phyloP scores from a whole-genome alignment of 2,113 vertebrate genomes.

The Tragelaphus buxtoni region DNA sequence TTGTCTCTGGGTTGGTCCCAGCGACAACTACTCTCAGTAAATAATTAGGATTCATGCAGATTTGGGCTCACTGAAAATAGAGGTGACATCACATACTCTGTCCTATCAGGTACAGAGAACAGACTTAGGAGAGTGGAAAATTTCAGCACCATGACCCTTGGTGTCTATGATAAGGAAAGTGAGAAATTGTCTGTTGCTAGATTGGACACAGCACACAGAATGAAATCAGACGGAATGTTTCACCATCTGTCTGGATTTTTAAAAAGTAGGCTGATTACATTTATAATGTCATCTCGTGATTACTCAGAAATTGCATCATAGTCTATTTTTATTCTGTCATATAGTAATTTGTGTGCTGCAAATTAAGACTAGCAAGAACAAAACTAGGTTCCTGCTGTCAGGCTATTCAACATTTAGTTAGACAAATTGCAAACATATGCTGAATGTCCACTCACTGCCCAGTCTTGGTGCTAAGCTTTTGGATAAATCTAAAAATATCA shows the following conservation, averaged over 20 bases:
- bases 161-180: background rate
- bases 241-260: conserved; percentile 11
- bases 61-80: background rate
- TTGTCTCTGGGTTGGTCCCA: background rate
- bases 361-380: conserved; percentile 14
- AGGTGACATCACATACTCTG: background rate
- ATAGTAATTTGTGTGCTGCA: background rate
- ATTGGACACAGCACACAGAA: background rate
- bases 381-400: background rate
- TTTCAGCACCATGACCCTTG: background rate
- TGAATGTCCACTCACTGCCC: background rate
- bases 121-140: background rate
- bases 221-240: background rate
- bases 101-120: background rate
- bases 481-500: background rate
- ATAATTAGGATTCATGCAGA: background rate
- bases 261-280: background rate
- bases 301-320: conserved; percentile 21
- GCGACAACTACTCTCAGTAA: background rate
- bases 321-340: conserved; percentile 25
- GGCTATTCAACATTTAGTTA: background rate
- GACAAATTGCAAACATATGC: background rate
- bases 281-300: conserved; percentile 30
- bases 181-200: background rate
- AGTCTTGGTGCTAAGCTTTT: background rate